Base-by-base conservation (phyloP, 1,140 invertebrate species). In the Globodera rostochiensis region DNA sequence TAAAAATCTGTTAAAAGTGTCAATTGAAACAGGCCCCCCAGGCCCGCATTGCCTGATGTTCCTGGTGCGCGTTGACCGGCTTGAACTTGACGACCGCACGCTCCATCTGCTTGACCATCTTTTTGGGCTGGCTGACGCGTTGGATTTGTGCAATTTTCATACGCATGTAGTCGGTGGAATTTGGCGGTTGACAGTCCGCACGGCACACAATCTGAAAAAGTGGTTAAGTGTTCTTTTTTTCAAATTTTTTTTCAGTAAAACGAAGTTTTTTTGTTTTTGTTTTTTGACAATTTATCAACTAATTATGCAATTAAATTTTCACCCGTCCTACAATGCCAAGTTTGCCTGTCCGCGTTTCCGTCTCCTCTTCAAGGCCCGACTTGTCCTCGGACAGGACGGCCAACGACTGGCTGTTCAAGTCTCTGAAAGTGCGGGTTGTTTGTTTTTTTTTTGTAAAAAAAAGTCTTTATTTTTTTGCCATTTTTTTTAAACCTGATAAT, bases 61-160 rank as follows among this genome's bases (percentile, higher is more conserved):
- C 85, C 15, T 45, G 64, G 69, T 86, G 86, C 15, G 45, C 50
- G 53, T 70, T 73, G 8, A 67, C 86, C 47, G 91, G 91, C 83
- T 91, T 91, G 82, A 90, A 91, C 9, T 85, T 83, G 3, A 87
- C 83, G 6, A 89, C 90, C 2, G 90, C 86, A 60, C 77, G 84
- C 47, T 89, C 85, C n/a, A 91, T 85, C 80, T 91, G 86, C 77
- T 88, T 89, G 9, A 91, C 88, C 80, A 90, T 86, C 74, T 90
- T 80, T 70, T 87, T 86, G n/a, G 91, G 91, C 82, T 90, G 90
- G 83, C 91, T 91, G 25, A 84, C 84, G 46, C 82, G 80, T 66
- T 90, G 71, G 47, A 86, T 86, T 82, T 86, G 86, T 15, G 45
- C 7, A 47, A 87, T 87, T 74, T 86, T 86, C 85, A 86, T 86